phyloP scores from a whole-genome alignment of 1,140 invertebrate genomes.

The Heliconius hermathena region DNA sequence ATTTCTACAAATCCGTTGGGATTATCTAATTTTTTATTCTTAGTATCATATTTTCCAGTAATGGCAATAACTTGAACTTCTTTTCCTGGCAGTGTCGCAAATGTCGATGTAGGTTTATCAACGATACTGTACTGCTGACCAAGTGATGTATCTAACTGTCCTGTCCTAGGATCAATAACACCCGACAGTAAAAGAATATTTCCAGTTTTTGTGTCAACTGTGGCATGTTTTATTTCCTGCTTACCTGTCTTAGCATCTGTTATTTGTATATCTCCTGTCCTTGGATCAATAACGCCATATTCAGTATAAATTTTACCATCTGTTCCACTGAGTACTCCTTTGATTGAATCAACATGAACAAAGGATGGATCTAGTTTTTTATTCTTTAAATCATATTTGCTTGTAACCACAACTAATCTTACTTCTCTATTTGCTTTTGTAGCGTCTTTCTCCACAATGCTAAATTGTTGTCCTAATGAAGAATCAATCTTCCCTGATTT shows the following conservation, averaged over 20 bases:
- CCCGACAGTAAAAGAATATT: conserved; percentile 82
- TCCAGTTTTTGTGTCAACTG: conserved; percentile 82
- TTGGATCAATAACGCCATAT: conserved; percentile 83
- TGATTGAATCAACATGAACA: conserved; percentile 82
- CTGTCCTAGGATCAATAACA: conserved; percentile 81
- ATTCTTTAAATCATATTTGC: conserved; percentile 82
- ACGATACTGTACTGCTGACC: conserved; percentile 83
- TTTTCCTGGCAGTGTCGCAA: conserved; percentile 80
- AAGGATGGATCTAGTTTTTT: conserved; percentile 82
- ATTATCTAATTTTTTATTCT: conserved; percentile 81
- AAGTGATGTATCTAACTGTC: conserved; percentile 78
- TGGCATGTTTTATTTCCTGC: conserved; percentile 78
- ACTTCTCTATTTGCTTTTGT: conserved; percentile 82
- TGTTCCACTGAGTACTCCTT: conserved; percentile 81
- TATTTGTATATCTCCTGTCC: conserved; percentile 80
- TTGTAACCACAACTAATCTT: conserved; percentile 82
- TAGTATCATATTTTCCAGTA: conserved; percentile 82
- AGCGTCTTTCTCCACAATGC: conserved; percentile 82
- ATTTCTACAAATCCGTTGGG: conserved; percentile 83
- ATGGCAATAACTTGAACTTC: conserved; percentile 82
- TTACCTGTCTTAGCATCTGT: conserved; percentile 83
- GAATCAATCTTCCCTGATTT: conserved; percentile 82
- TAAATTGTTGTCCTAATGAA: conserved; percentile 81
- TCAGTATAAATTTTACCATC: conserved; percentile 83
- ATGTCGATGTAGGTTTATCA: conserved; percentile 83